These are phyloP conservation scores for Danio albolineatus DNA, from an alignment of 2,797 vertebrate species.

Conservation along the genomic window DNA sequence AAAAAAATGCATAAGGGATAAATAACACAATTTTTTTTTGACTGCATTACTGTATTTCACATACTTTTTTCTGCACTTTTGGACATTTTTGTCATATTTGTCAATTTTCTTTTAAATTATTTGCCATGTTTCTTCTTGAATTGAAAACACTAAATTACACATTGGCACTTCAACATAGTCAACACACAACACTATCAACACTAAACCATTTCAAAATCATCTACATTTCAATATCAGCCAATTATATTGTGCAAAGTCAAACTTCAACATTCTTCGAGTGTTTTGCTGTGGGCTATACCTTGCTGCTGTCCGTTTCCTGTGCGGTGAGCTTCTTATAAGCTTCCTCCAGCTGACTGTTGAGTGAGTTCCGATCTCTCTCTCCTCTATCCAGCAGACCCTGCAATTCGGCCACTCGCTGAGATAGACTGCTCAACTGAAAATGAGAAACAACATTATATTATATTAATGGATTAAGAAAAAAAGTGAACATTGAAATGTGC, in stretches of 20 bases:
- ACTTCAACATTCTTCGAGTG: neutral
- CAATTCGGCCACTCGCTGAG: constrained; percentile 82
- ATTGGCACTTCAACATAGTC: no score
- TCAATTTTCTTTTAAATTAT: no score
- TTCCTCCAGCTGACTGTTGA: constrained; percentile 85
- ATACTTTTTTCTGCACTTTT: no score
- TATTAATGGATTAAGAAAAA: no score
- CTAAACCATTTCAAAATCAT: neutral
- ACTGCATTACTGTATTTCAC: no score
- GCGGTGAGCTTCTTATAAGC: constrained; percentile 77
- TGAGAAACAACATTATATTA: neutral
- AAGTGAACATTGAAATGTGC: no score
- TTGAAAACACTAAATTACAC: no score
- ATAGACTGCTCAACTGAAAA: constrained; percentile 80
- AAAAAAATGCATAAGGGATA: no score
- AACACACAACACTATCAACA: neutral
- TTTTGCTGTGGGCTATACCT: constrained; percentile 75
- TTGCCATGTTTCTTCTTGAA: no score
- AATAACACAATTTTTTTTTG: no score
- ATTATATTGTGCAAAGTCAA: neutral
- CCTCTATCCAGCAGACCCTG: constrained; percentile 83
- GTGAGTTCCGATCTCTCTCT: constrained; percentile 82
- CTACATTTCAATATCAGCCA: neutral
- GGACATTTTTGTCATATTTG: no score
- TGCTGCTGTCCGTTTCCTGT: constrained; percentile 83